A percentile compares a stretch with the other conserved stretches of the same genome.
These are phyloP conservation scores for Drosophila testacea DNA, from an alignment of 2,888 invertebrate species.

Conservation along the genomic window DNA sequence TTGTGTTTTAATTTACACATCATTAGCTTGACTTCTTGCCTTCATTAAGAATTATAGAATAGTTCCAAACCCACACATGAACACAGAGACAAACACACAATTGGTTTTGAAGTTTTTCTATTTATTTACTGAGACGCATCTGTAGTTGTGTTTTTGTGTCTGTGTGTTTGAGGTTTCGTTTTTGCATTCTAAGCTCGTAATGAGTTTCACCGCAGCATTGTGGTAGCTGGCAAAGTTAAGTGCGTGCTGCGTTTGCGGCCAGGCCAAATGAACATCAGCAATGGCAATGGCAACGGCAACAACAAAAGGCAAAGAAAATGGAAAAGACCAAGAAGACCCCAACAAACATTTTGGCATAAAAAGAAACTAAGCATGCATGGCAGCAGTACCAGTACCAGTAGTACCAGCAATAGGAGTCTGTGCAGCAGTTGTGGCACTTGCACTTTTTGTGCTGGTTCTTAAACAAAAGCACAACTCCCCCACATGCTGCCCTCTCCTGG, in stretches of 20 bases:
- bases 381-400: slow-evolving; percentile 14
- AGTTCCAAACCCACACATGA: slow-evolving; percentile 35
- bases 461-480: slow-evolving; percentile 63
- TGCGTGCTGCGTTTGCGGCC: slow-evolving; percentile 80
- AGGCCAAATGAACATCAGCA: slow-evolving; percentile 67
- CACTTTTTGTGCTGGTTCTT: slow-evolving; percentile 62
- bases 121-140: slow-evolving; percentile 15
- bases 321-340: slow-evolving; percentile 45
- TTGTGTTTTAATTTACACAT: slow-evolving; percentile 70
- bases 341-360: slow-evolving; percentile 67
- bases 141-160: slow-evolving; percentile 15
- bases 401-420: slow-evolving; percentile 11
- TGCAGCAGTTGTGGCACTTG: slow-evolving; percentile 65
- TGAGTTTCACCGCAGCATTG: slow-evolving; percentile 79
- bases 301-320: slow-evolving; percentile 51
- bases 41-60: slow-evolving; percentile 72
- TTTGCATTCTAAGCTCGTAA: slow-evolving; percentile 80
- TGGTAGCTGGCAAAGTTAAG: slow-evolving; percentile 78
- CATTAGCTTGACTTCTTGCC: slow-evolving; percentile 66
- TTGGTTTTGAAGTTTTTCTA: slow-evolving; percentile 21
- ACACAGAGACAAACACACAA: background rate
- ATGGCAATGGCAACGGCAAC: slow-evolving; percentile 23
- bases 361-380: slow-evolving; percentile 61
- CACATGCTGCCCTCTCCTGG: background rate
- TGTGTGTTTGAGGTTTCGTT: slow-evolving; percentile 61